A percentile compares a stretch with the other conserved stretches of the same genome.
Conservation (phyloP, 2,113 vertebrate genomes). For the Callipepla squamata region DNA sequence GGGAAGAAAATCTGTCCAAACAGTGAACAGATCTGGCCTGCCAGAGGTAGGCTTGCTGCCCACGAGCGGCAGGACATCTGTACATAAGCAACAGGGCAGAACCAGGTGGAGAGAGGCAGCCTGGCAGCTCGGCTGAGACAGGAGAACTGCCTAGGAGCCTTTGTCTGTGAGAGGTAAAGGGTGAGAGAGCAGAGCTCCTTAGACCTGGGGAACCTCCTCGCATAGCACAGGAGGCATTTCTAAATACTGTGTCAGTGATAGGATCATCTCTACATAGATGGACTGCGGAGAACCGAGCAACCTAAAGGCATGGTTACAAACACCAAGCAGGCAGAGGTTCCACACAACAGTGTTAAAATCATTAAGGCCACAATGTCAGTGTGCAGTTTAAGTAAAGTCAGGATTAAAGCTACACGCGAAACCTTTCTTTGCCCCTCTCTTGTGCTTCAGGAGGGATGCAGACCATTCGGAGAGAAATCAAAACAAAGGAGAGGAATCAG, state of each 20-base stretch:
- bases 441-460: not conserved
- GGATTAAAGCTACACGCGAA: not conserved
- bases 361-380: not conserved
- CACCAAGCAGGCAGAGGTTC: not conserved
- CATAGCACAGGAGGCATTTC: not conserved
- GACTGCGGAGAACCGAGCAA: not conserved
- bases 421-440: not conserved
- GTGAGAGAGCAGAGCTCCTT: not conserved
- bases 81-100: not conserved
- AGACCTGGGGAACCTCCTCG: not conserved
- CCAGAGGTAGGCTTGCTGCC: not conserved
- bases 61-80: not conserved
- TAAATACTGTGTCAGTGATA: not conserved
- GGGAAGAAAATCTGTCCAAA: not conserved
- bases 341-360: not conserved
- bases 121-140: not conserved
- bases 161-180: not conserved
- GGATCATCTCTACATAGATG: not conserved
- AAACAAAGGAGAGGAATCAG: not conserved
- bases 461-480: constrained; percentile 22
- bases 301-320: not conserved
- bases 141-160: not conserved
- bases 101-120: not conserved
- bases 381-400: not conserved
- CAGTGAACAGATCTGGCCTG: not conserved